A percentile compares a stretch with the other conserved stretches of the same genome.
phyloP scores from a whole-genome alignment of 2,113 vertebrate species.

The Tursiops truncatus region DNA sequence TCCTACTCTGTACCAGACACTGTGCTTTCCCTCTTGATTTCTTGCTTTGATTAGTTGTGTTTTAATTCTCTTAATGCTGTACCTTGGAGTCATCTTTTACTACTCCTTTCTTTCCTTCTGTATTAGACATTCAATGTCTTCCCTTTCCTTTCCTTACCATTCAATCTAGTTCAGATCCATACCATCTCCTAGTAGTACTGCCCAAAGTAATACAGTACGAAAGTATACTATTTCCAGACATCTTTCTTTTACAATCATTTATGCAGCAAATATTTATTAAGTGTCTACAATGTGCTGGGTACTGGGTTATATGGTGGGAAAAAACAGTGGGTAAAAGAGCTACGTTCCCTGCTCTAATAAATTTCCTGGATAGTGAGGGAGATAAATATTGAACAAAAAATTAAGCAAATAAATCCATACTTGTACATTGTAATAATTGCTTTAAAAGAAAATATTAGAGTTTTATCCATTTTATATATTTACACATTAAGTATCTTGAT shows the following conservation, averaged over 20 bases:
- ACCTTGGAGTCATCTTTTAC: not conserved
- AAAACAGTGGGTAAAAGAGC: not conserved
- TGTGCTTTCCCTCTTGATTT: not conserved
- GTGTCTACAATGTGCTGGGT: not conserved
- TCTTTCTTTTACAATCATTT: not conserved
- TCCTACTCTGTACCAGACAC: not conserved
- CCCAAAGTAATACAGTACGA: not conserved
- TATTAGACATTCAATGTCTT: not conserved
- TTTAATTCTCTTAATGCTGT: not conserved
- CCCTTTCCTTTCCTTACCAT: not conserved
- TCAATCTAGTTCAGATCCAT: not conserved
- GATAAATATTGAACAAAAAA: not conserved
- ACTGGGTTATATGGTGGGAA: not conserved
- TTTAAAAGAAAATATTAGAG: slow-evolving; percentile 17
- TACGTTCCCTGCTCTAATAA: not conserved
- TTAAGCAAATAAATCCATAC: not conserved
- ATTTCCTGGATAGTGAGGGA: not conserved
- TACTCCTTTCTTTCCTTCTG: not conserved
- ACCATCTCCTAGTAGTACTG: not conserved
- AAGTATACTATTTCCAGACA: not conserved
- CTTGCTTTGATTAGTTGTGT: not conserved
- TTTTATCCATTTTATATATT: not conserved
- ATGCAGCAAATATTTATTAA: not conserved
- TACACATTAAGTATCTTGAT: not conserved
- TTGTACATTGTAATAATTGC: not conserved